Conservation (phyloP, 2,888 invertebrate genomes). For the Chironomus riparius region DNA sequence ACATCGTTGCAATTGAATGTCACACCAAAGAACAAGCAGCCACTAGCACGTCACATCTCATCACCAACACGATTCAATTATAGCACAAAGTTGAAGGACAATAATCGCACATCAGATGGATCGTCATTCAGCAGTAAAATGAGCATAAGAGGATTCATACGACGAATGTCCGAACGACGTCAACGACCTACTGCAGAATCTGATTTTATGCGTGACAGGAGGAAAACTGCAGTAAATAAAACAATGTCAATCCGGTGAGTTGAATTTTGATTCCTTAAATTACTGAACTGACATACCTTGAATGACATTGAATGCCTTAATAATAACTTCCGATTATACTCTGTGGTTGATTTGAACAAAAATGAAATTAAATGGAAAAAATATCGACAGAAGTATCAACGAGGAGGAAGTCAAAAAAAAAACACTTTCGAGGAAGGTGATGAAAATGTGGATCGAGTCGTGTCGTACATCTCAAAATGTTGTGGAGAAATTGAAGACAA, state of each 20-base stretch:
- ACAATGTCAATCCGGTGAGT: too few species aligned
- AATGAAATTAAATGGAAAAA: too few species aligned
- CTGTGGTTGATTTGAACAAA: too few species aligned
- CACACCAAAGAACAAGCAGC: constrained; percentile 35
- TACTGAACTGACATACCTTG: too few species aligned
- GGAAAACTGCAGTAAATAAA: neutral
- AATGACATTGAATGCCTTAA: too few species aligned
- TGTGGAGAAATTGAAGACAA: constrained; percentile 43
- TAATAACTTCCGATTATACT: too few species aligned
- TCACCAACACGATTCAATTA: constrained; percentile 41
- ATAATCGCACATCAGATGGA: neutral
- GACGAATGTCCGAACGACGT: constrained; percentile 40
- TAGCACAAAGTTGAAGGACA: neutral
- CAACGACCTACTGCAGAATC: constrained; percentile 31
- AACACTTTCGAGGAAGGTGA: constrained; percentile 13
- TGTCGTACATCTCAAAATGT: constrained; percentile 41
- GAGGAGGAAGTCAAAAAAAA: constrained; percentile 29
- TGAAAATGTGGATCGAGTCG: constrained; percentile 34
- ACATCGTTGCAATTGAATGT: constrained; percentile 39
- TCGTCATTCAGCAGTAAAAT: constrained; percentile 3
- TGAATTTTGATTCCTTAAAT: too few species aligned
- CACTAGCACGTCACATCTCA: constrained; percentile 45
- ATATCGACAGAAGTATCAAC: constrained; percentile 30
- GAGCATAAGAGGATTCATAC: constrained; percentile 40
- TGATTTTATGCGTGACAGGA: neutral